Evolutionary conservation across 2,888 invertebrate genomes (phyloP), one percentile per base, ranked within the genome.

Genomic region (Leptinotarsa juncta): DNA sequence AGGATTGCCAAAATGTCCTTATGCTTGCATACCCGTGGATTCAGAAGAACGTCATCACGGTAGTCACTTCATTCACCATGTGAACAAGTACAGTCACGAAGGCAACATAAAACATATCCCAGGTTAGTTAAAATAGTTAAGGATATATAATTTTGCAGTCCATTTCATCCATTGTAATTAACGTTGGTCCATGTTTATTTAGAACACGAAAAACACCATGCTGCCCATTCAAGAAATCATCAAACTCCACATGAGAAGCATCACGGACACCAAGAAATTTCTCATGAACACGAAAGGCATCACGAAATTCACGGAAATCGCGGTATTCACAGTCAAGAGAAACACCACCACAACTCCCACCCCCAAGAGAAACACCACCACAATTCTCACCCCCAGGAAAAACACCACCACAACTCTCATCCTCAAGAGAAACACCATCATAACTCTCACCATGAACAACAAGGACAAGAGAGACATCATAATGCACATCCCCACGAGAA

Each of bases 281-380:
- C 15, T 18, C 67, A 72, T n/a, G 23, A 18, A 15, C 67, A 68
- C n/a, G 68, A 68, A 4, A 72, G 68, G 42, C 62, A 72, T 7
- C 67, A 70, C 15, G 62, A 12, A 3, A n/a, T 16, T n/a, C 60
- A 65, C 7, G 15, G 50, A 10, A 18, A 51, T 48, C 72, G 68
- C 16, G 48, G 50, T 16, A 26, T 20, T 16, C 67, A 57, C 42
- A 16, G 16, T 32, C 66, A 71, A 66, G 71, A 72, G 48, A 71
- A 66, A 68, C 74, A 78, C 50, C 73, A 51, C 10, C 72, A 72
- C 42, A 23, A 50, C 4, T 42, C 18, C 14, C 67, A 57, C 48
- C 14, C 50, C 23, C 69, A 73, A 66, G 71, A 72, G 48, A 71
- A 69, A 65, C 72, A 78, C 60, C 73, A 76, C n/a, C 48, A 62